Base-by-base conservation (phyloP, 1,140 invertebrate genomes). In the Papilio machaon region DNA sequence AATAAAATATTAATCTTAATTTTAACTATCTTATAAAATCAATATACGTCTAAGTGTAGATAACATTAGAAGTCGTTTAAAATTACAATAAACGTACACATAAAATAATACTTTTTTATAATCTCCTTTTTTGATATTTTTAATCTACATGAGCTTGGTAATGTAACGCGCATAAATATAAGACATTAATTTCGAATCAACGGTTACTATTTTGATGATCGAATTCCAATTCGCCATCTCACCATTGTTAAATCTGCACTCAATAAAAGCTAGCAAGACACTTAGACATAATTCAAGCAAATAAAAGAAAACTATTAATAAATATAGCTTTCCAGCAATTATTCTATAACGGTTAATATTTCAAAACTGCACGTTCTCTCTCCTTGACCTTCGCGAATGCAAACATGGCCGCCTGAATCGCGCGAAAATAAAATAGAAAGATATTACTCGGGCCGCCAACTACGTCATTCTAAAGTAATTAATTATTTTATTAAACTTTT, bases 401-500 rank as follows among this genome's bases (percentile, higher is more conserved):
- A 76, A 76, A 76, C 46, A 49, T 52, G 19, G 74, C 43, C n/a
- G 54, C 54, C 54, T 58, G 54, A 58, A 19, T 58, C n/a, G 54
- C 54, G 43, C 74, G 74, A 47, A 70, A 76, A 76, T 76, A 49
- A 76, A 76, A 76, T 76, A 54, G 74, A 76, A 76, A 49, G 46
- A 76, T 76, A 70, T 38, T 70, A 70, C 64, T 70, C 64, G 64
- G 38, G 64, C 30, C 13, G 64, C 64, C 64, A 70, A 2, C 64
- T 5, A 70, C 64, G 64, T 70, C 64, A 70, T 70, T 70, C 11
- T 70, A 70, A 35, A 35, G 30, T 70, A 30, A 67, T 67, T 35
- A 7, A 23, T 17, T 10, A 15, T 13, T 11, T 15, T 7, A 15
- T 70, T 13, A 70, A 70, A 70, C 13, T 70, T 10, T 70, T 64